These are phyloP conservation scores for Enteromius fasciolatus DNA, from an alignment of 2,797 vertebrate genomes.

Conservation along the genomic window DNA sequence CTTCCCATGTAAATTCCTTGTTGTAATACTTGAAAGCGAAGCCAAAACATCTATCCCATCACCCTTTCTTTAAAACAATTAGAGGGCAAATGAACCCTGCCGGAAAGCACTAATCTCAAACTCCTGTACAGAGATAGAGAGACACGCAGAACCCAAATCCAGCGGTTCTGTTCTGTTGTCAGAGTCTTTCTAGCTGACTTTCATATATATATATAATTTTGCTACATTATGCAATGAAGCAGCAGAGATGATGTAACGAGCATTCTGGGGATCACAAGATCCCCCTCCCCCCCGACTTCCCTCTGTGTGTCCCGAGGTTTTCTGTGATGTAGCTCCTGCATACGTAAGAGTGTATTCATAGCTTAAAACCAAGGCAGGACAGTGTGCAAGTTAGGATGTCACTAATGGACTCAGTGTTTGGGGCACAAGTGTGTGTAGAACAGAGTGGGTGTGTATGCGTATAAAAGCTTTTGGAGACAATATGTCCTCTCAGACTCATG, in stretches of 20 bases:
- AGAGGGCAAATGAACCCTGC: not conserved
- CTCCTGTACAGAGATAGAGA: not conserved
- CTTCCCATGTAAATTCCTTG: not conserved
- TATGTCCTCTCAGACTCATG: slow-evolving; percentile 16
- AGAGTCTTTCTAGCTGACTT: slow-evolving; percentile 27
- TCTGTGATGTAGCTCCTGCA: slow-evolving; percentile 15
- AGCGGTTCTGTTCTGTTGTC: not conserved
- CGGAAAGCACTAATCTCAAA: not conserved
- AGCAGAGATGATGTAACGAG: slow-evolving; percentile 33
- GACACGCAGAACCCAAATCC: not conserved
- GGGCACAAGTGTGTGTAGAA: not conserved
- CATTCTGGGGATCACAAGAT: slow-evolving; percentile 30
- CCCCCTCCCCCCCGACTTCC: not conserved
- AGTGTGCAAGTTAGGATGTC: slow-evolving; percentile 25
- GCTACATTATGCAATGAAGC: slow-evolving; percentile 31
- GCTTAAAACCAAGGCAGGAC: slow-evolving; percentile 32
- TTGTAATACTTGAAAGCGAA: not conserved
- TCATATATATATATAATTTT: slow-evolving; percentile 9
- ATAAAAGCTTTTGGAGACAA: slow-evolving; percentile 44
- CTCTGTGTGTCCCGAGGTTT: slow-evolving; percentile 32
- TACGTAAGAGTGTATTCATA: slow-evolving; percentile 33
- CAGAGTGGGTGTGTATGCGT: slow-evolving; percentile 8
- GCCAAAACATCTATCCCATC: not conserved
- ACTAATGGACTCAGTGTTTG: slow-evolving; percentile 41
- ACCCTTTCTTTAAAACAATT: not conserved